These are phyloP conservation scores for Neofelis nebulosa DNA, from an alignment of 2,113 vertebrate genomes.

Conservation along the genomic window DNA sequence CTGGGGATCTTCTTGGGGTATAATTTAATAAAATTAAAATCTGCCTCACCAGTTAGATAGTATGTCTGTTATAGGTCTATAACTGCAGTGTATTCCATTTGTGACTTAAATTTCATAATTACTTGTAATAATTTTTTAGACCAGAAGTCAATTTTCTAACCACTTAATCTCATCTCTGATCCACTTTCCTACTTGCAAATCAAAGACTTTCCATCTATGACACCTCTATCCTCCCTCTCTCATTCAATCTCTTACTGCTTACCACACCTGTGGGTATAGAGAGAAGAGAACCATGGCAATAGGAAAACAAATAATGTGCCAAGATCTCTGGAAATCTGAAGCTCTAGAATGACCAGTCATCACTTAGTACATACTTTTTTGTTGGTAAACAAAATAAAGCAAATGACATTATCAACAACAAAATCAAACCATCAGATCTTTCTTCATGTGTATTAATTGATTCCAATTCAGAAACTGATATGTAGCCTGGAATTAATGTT, in stretches of 20 bases:
- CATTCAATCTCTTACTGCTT: background rate
- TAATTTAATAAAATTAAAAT: conserved; percentile 3
- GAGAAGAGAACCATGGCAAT: background rate
- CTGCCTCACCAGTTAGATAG: background rate
- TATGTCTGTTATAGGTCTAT: background rate
- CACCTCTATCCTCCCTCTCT: background rate
- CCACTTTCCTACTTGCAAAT: background rate
- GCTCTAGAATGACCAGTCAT: background rate
- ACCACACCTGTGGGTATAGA: rapidly evolving
- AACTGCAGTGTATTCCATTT: background rate
- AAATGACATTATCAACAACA: background rate
- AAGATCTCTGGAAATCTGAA: background rate
- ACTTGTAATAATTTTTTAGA: background rate
- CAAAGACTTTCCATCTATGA: background rate
- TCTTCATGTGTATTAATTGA: background rate
- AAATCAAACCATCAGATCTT: background rate
- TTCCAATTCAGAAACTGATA: background rate
- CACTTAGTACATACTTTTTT: background rate
- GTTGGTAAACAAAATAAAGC: conserved; percentile 17
- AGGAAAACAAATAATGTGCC: background rate
- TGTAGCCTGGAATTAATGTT: background rate
- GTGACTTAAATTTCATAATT: background rate
- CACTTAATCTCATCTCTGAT: background rate
- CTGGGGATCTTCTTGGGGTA: background rate
- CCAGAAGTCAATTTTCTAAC: background rate